phyloP scores from a whole-genome alignment of 2,113 vertebrate genomes.

The Vulpes ferrilata region DNA sequence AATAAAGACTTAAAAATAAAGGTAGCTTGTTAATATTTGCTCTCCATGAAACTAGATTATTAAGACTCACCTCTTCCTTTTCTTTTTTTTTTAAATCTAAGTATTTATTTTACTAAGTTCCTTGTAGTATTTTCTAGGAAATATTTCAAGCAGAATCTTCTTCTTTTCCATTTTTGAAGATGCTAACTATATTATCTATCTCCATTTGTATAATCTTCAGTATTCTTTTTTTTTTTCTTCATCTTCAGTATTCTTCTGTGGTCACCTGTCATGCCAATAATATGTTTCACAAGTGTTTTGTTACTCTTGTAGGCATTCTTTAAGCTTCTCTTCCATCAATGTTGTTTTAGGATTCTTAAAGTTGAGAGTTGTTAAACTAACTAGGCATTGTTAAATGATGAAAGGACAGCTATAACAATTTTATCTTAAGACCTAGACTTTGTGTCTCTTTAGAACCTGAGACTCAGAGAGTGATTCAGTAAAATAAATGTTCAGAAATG shows the following conservation, averaged over 20 bases:
- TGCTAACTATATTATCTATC: background rate
- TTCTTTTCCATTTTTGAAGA: slow-evolving; percentile 1
- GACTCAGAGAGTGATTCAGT: background rate
- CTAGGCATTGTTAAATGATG: background rate
- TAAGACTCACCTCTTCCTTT: background rate
- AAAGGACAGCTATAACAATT: background rate
- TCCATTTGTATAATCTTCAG: background rate
- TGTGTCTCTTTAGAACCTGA: background rate
- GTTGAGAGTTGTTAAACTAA: background rate
- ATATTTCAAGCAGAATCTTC: background rate
- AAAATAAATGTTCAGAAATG: background rate
- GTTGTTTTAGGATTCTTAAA: background rate
- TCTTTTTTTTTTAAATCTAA: background rate
- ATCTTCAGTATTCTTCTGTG: background rate
- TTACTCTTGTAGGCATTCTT: background rate
- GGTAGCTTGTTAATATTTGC: background rate
- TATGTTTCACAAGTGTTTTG: background rate
- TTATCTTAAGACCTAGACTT: background rate
- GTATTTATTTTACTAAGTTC: background rate
- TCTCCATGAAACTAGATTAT: background rate
- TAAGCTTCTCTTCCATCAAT: background rate
- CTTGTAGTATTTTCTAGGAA: background rate
- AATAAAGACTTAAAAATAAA: background rate
- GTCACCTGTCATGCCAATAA: background rate
- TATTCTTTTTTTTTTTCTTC: background rate